These are phyloP conservation scores for Aselliscus stoliczkanus DNA, from an alignment of 2,797 vertebrate species.

Conservation along the genomic window DNA sequence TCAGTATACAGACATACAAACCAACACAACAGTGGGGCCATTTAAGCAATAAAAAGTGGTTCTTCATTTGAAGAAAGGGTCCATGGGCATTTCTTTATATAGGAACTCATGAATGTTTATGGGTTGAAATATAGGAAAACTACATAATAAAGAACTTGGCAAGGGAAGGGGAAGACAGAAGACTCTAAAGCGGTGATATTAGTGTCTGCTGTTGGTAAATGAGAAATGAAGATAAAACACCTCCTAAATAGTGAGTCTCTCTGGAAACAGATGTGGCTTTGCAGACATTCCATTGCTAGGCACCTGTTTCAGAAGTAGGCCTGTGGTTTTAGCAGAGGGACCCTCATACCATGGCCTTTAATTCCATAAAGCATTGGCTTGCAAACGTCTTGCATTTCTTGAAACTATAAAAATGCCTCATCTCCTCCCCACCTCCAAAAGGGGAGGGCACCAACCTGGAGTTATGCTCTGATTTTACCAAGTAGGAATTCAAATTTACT, in stretches of 20 bases:
- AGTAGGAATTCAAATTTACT: background rate
- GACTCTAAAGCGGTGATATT: background rate
- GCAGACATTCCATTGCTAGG: background rate
- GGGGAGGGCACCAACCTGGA: background rate
- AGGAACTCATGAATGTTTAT: slow-evolving; percentile 10
- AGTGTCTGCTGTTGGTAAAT: background rate
- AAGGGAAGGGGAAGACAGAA: background rate
- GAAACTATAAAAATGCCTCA: background rate
- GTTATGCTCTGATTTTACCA: background rate
- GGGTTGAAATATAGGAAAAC: slow-evolving; percentile 21
- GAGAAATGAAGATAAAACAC: background rate
- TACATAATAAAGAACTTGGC: slow-evolving; percentile 3
- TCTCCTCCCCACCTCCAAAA: background rate
- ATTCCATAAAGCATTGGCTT: background rate
- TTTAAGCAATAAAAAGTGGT: background rate
- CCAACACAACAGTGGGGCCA: background rate
- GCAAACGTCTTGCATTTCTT: background rate
- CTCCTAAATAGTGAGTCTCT: background rate
- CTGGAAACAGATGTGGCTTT: background rate
- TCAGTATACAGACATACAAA: background rate
- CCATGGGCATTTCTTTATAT: background rate
- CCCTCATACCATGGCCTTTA: background rate
- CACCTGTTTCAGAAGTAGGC: background rate
- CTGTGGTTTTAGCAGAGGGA: background rate
- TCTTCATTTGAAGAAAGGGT: background rate